phyloP scores from a whole-genome alignment of 2,113 vertebrate genomes.

The Felis chaus region DNA sequence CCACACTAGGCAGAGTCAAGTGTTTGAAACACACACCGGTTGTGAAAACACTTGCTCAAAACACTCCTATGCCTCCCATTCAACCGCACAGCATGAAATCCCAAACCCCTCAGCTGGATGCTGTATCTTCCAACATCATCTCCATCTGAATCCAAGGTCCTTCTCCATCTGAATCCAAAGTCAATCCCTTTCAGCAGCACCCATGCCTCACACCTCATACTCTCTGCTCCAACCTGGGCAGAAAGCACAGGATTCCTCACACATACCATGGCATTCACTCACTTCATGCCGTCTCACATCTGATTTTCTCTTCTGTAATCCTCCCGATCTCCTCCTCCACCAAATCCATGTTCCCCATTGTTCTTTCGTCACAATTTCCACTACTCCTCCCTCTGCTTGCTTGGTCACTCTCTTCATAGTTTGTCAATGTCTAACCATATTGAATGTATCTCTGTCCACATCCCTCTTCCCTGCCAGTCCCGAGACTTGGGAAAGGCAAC shows the following conservation, averaged over 20 bases:
- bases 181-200: accelerated
- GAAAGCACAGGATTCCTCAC: background rate
- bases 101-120: background rate
- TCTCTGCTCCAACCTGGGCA: background rate
- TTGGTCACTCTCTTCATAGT: background rate
- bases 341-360: accelerated
- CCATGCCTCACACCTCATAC: too few species aligned
- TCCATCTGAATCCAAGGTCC: accelerated
- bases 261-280: accelerated
- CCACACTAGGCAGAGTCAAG: background rate
- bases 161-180: too few species aligned
- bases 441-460: accelerated
- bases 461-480: background rate
- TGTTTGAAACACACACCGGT: background rate
- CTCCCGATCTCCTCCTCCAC: accelerated
- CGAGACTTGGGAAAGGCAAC: background rate
- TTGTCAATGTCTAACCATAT: background rate
- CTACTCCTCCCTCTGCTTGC: accelerated
- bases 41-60: background rate
- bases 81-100: accelerated
- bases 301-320: background rate
- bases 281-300: background rate
- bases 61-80: accelerated
- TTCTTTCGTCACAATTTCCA: accelerated
- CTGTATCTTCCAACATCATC: background rate